phyloP scores from a whole-genome alignment of 2,113 vertebrate genomes.

The Sigmodon hispidus region DNA sequence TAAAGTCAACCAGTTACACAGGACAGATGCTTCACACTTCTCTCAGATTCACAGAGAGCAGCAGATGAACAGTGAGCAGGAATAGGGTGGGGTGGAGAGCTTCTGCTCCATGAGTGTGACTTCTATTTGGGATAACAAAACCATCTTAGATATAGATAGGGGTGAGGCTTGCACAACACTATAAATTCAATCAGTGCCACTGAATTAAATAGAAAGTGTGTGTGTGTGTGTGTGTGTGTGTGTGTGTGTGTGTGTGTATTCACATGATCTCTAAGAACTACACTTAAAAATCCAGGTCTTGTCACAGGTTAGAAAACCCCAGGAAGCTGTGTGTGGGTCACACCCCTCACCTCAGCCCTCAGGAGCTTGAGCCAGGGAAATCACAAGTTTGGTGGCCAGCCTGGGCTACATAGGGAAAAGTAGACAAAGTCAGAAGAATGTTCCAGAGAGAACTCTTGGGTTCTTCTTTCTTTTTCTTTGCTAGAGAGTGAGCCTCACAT shows the following conservation, averaged over 20 bases:
- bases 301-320: neutral
- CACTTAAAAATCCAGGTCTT: neutral
- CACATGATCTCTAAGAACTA: neutral
- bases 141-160: neutral
- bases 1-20: neutral
- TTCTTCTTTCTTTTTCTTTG: fast-evolving
- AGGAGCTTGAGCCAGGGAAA: neutral
- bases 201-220: neutral
- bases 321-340: neutral
- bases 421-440: neutral
- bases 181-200: neutral
- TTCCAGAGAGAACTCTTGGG: neutral
- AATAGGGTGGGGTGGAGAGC: fast-evolving
- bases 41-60: neutral
- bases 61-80: neutral
- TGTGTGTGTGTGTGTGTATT: neutral
- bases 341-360: neutral
- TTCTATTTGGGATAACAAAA: neutral
- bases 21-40: neutral
- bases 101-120: neutral
- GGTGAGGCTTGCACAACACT: neutral
- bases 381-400: neutral
- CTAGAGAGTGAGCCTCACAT: fast-evolving
- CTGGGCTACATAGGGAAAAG: neutral
- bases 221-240: neutral